Conservation (phyloP, 2,888 invertebrate genomes). For the Leptothorax acervorum region DNA sequence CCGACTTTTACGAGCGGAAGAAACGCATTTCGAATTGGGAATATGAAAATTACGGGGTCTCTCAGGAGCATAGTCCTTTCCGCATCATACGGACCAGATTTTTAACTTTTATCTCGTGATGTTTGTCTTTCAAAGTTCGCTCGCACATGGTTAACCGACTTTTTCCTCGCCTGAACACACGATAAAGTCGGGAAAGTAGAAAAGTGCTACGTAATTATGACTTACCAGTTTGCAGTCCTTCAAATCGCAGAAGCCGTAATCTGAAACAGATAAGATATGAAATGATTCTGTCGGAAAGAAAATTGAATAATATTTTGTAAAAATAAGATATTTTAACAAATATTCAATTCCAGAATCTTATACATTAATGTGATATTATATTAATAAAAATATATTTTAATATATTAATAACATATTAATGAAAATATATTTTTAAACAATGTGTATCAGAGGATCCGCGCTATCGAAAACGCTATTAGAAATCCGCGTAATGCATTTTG, state of each 20-base stretch:
- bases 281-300: neutral
- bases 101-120: conserved; percentile 69
- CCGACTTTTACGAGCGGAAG: conserved; percentile 80
- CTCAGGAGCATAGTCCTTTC: conserved; percentile 61
- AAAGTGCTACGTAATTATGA: conserved; percentile 3
- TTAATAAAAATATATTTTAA: neutral
- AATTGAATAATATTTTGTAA: neutral
- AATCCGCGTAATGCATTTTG: conserved; percentile 24
- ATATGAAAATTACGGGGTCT: conserved; percentile 69
- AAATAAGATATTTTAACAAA: neutral
- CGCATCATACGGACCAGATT: conserved; percentile 60
- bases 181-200: neutral
- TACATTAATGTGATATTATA: neutral
- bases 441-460: neutral
- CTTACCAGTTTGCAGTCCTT: conserved; percentile 20
- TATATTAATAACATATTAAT: no score
- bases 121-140: conserved; percentile 62
- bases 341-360: neutral
- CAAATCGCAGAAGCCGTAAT: neutral
- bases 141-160: conserved; percentile 65
- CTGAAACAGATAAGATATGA: neutral
- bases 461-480: conserved; percentile 25
- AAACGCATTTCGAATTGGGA: conserved; percentile 81
- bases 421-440: neutral
- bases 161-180: conserved; percentile 34